Evolutionary conservation across 2,797 vertebrate genomes (phyloP), one percentile per base, ranked within the genome.

Genomic region (Sternotherus odoratus): DNA sequence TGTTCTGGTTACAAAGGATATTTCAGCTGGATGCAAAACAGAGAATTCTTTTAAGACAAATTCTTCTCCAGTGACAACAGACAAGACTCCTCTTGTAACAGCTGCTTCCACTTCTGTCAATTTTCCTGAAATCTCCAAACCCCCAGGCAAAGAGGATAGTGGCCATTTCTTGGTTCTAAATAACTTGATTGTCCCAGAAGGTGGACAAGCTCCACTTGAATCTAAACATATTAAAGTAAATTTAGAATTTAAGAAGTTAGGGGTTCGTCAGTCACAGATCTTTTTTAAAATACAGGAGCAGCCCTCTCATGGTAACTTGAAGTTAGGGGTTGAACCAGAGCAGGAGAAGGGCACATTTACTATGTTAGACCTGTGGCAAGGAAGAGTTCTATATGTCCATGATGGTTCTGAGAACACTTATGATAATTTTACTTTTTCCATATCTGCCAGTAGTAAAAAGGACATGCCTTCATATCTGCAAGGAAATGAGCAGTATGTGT

Each of bases 11-110:
- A 99, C 98, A 57, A 99, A 98, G 96, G 99, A 99, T 94, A 97
- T 99, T 96, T 99, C 99, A 77, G 98, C 98, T 79, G 99, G 99
- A n/a, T 99, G 98, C 97, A 98, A 98, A 96, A 98, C 93, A 12
- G 98, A 98, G 89, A 98, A 95, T 83, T 89, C 94, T 84, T 85
- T 87, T 80, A 81, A 69, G 46, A 10, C 26, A 91, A 43, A 84
- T 72, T n/a, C 87, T 93, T 91, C 96, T 77, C 93, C 97, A 85
- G 89, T 91, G 30, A 86, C 7, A 0, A 80, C 95, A 24, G 94
- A 97, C 84, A 92, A 96, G 19, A 97, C 54, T 85, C 95, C 97
- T 91, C 7, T 90, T 74, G 85, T 85, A 30, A 96, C 95, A 54
- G 72, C 97, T 81, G 97, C 94, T 8, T 96, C 97, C 81, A 87